Percentiles rank a stretch among this genome's conserved stretches.
These are phyloP conservation scores for Onchidella celtica DNA, from an alignment of 2,888 invertebrate species.

Conservation along the genomic window DNA sequence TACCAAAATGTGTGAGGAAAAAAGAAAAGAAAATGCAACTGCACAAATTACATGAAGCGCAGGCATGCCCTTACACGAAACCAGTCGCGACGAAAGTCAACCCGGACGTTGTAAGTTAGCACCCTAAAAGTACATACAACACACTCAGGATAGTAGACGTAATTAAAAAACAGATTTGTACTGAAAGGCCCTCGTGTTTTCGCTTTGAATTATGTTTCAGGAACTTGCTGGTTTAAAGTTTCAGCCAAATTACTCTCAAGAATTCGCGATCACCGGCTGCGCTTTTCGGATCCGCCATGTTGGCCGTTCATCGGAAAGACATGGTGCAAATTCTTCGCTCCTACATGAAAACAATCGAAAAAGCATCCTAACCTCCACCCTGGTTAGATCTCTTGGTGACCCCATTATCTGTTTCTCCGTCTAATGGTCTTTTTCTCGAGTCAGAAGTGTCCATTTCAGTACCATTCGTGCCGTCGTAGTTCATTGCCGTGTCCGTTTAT, in stretches of 20 bases:
- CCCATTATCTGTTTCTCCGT: constrained; percentile 79
- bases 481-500: constrained; percentile 75
- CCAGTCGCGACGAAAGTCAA: constrained; percentile 59
- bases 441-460: constrained; percentile 78
- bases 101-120: constrained; percentile 2
- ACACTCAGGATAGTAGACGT: not conserved
- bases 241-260: too few relatives aligned
- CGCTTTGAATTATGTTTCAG: too few relatives aligned
- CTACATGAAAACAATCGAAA: constrained; percentile 59
- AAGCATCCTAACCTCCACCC: constrained; percentile 77
- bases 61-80: constrained; percentile 74
- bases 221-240: too few relatives aligned
- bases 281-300: constrained; percentile 72
- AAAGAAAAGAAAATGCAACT: constrained; percentile 7
- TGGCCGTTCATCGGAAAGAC: constrained; percentile 65
- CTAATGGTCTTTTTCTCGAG: constrained; percentile 80
- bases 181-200: too few relatives aligned
- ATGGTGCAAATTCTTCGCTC: constrained; percentile 53
- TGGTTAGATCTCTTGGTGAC: constrained; percentile 79
- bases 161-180: not conserved
- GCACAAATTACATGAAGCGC: constrained; percentile 61
- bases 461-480: constrained; percentile 77
- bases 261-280: constrained; percentile 61
- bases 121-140: constrained; percentile 4
- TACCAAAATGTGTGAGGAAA: too few relatives aligned